A percentile compares a stretch with the other conserved stretches of the same genome.
Conservation (phyloP, 2,888 invertebrate genomes). For the Hirtodrosophila cameraria region DNA sequence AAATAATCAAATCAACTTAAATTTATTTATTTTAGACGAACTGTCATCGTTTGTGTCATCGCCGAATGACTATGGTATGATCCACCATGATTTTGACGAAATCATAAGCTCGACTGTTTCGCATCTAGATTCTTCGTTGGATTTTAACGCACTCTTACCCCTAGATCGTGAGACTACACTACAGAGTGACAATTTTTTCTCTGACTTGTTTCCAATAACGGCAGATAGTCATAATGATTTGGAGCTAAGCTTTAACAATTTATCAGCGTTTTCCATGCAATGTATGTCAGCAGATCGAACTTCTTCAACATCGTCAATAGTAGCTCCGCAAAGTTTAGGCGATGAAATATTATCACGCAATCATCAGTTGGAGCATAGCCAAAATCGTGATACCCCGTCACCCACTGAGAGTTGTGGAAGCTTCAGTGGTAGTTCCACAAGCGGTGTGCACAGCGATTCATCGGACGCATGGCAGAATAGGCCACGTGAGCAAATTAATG, state of each 20-base stretch:
- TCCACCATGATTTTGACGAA: slow-evolving; percentile 75
- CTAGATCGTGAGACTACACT: slow-evolving; percentile 23
- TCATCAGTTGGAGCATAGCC: slow-evolving; percentile 52
- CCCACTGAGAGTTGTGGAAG: slow-evolving; percentile 78
- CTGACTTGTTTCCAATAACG: slow-evolving; percentile 42
- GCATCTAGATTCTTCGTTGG: slow-evolving; percentile 69
- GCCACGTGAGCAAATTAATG: slow-evolving; percentile 27
- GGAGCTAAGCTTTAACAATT: slow-evolving; percentile 47
- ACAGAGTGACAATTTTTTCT: slow-evolving; percentile 38
- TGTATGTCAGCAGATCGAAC: slow-evolving; percentile 32
- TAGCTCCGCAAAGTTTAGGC: slow-evolving; percentile 64
- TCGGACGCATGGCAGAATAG: slow-evolving; percentile 56
- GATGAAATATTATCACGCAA: slow-evolving; percentile 68
- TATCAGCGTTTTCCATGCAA: slow-evolving; percentile 55
- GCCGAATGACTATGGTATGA: slow-evolving; percentile 68
- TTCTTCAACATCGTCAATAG: slow-evolving; percentile 35
- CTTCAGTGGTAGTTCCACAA: slow-evolving; percentile 75
- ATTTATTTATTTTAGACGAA: slow-evolving; percentile 66
- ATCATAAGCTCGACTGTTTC: slow-evolving; percentile 76
- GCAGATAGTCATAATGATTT: slow-evolving; percentile 35
- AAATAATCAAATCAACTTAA: background rate
- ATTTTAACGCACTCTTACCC: slow-evolving; percentile 57
- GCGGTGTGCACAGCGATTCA: slow-evolving; percentile 77
- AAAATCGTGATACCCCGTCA: slow-evolving; percentile 79
- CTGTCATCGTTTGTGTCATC: slow-evolving; percentile 69